Conservation (phyloP, 2,113 vertebrate genomes). For the Phocoena phocoena region DNA sequence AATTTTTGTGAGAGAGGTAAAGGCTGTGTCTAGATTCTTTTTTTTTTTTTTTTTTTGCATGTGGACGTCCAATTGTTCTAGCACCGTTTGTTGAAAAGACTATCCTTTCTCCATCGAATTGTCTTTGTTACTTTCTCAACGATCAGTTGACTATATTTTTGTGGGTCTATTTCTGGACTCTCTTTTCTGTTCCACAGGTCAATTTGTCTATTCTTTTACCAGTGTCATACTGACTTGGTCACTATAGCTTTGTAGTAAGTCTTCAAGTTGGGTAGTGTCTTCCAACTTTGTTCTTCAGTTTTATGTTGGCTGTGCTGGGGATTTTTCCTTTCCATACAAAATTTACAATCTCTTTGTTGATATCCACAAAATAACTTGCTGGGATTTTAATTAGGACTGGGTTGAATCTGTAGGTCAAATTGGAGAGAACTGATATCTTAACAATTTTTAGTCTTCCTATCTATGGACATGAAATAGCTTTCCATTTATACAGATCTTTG, state of each 20-base stretch:
- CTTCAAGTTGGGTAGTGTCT: not conserved
- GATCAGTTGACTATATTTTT: not conserved
- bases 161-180: not conserved
- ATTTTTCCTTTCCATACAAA: not conserved
- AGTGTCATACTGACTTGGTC: not conserved
- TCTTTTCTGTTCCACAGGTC: not conserved
- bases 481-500: not conserved
- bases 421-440: not conserved
- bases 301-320: not conserved
- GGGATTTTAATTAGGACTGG: not conserved
- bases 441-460: not conserved
- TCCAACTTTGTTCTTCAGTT: not conserved
- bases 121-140: no score
- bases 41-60: no score
- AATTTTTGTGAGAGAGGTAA: not conserved
- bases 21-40: not conserved
- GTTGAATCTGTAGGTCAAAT: not conserved
- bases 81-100: no score
- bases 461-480: not conserved
- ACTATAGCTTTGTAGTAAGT: not conserved
- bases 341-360: not conserved
- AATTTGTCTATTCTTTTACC: not conserved
- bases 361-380: not conserved
- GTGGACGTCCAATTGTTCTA: no score
- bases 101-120: no score